Evolutionary conservation across 2,797 vertebrate genomes (phyloP).

Genomic region (Amazona ochrocephala): DNA sequence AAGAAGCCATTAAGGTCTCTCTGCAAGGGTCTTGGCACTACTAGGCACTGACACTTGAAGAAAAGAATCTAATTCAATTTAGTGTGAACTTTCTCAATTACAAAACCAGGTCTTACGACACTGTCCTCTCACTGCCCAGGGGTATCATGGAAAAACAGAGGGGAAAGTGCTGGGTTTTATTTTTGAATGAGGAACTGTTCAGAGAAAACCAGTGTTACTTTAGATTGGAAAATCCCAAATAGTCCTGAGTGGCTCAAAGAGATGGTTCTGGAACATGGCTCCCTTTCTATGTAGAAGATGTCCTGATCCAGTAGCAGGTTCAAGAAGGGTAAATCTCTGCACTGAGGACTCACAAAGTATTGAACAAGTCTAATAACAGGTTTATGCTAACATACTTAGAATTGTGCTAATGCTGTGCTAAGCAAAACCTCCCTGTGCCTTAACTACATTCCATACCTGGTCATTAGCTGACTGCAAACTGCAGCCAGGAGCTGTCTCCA

Average conservation of each 20-base stretch:
- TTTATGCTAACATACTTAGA: not conserved
- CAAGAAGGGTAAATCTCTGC: not conserved
- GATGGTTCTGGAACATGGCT: not conserved
- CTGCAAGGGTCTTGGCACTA: constrained; percentile 19
- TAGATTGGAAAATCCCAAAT: not conserved
- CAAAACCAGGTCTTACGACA: not conserved
- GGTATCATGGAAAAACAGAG: not conserved
- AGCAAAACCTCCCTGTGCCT: not conserved
- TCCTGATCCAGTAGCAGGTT: not conserved
- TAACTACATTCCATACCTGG: not conserved
- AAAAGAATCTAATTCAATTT: not conserved
- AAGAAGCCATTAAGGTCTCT: not conserved
- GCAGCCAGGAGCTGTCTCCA: not conserved
- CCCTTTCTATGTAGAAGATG: not conserved
- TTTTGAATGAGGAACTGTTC: not conserved
- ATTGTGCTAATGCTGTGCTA: not conserved
- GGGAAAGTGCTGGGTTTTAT: not conserved
- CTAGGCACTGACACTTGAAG: not conserved
- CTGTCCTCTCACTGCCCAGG: not conserved
- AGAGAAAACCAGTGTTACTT: not conserved
- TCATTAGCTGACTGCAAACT: not conserved
- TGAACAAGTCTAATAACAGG: not conserved
- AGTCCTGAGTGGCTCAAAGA: not conserved
- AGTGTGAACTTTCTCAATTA: not conserved
- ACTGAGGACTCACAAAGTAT: not conserved